Base-by-base conservation (phyloP, 2,113 vertebrate species). In the Bubo scandiacus region DNA sequence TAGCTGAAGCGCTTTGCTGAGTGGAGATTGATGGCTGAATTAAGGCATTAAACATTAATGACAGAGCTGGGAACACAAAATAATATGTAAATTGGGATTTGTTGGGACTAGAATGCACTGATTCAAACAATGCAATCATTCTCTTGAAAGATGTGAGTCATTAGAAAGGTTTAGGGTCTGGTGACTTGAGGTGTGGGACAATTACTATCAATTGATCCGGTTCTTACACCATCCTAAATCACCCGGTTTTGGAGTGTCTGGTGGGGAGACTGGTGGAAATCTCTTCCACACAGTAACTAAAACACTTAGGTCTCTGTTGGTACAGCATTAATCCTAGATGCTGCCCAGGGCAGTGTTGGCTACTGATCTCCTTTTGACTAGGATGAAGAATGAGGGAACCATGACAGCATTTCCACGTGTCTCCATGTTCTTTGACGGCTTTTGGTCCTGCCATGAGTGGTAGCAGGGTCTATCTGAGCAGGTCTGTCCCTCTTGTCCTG, bases 41-140 rank as follows among this genome's bases (percentile, higher is more conserved):
- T 81, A 90, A 94, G 57, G 88, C 61, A 75, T 95, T 95, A 97
- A 95, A 84, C 81, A 87, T 61, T 95, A 94, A 92, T 82, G 78
- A 96, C 13, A 34, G 81, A 89, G 57, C 73, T 87, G 86, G 78
- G 78, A 97, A 89, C 65, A 84, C 81, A 85, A 87, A 96, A 78
- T 12, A 47, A 27, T 95, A 95, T 94, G 95, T 36, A 96, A 96
- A 96, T 94, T 7, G 29, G 90, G 81, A 93, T 77, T 63, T 91
- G 94, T 82, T 4, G 0, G 22, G 84, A 82, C 93, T 85, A 29
- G 96, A 94, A 79, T 12, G 42, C 91, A 94, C 87, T 73, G 84
- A 91, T 95, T 92, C 87, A 82, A 95, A 85, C 85, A 86, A 59
- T 67, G 91, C 49, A 38, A 81, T 89, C 86, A 23, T 72, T 82